Evolutionary conservation across 2,888 invertebrate genomes (phyloP).

Genomic region (Lepidochrysops patricia): DNA sequence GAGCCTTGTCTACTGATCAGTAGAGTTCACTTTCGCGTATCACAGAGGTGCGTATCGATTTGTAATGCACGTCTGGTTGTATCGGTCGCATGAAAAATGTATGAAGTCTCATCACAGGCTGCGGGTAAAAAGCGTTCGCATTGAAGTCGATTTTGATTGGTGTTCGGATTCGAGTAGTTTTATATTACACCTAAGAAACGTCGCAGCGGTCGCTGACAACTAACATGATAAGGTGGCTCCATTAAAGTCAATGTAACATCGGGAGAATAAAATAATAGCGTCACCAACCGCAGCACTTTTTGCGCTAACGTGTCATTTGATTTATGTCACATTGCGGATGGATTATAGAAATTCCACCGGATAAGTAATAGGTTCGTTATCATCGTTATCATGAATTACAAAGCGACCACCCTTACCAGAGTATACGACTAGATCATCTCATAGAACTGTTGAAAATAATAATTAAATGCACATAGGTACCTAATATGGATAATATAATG

Average conservation of each 20-base stretch:
- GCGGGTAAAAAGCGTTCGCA: constrained; percentile 49
- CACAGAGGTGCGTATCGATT: constrained; percentile 23
- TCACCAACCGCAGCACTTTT: constrained; percentile 15
- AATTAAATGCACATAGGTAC: not conserved
- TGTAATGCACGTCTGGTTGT: constrained; percentile 37
- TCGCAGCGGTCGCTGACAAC: constrained; percentile 21
- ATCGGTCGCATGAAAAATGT: constrained; percentile 64
- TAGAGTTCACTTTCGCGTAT: constrained; percentile 28
- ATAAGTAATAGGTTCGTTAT: constrained; percentile 11
- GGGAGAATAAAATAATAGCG: constrained; percentile 24
- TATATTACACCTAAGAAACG: constrained; percentile 42
- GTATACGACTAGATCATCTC: not conserved
- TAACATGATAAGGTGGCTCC: constrained; percentile 26
- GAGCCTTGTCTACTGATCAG: constrained; percentile 14
- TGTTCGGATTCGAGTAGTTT: constrained; percentile 48
- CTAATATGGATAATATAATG: not conserved
- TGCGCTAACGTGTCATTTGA: not conserved
- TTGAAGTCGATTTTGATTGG: constrained; percentile 60
- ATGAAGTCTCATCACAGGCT: constrained; percentile 58
- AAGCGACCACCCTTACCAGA: constrained; percentile 11
- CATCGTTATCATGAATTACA: not conserved
- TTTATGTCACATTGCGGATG: constrained; percentile 4
- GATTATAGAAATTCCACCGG: constrained; percentile 3
- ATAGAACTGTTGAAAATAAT: not conserved
- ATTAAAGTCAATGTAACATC: constrained; percentile 23